Conservation (phyloP, 2,797 vertebrate genomes). For the Propithecus deckenii region DNA sequence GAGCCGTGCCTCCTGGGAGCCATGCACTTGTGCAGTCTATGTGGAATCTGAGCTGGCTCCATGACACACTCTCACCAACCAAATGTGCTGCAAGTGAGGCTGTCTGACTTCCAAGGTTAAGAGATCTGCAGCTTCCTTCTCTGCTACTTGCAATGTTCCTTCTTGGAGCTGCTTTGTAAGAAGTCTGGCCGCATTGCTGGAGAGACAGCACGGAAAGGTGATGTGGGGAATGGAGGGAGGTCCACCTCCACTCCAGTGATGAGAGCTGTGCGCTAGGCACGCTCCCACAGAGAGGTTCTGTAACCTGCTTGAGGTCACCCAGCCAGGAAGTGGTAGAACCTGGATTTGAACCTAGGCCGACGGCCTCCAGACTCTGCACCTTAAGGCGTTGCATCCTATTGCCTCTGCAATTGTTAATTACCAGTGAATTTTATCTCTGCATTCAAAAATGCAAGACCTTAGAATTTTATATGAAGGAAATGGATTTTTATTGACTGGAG, state of each 20-base stretch:
- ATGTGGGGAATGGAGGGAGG: not conserved
- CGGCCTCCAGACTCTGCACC: not conserved
- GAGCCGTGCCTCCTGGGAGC: not conserved
- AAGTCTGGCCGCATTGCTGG: not conserved
- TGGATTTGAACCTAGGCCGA: not conserved
- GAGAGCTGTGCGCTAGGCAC: rapidly evolving
- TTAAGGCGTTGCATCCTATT: rapidly evolving
- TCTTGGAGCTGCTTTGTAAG: not conserved
- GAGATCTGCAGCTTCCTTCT: not conserved
- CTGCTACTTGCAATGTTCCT: not conserved
- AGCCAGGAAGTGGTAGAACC: not conserved
- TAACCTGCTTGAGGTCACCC: not conserved
- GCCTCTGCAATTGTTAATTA: not conserved
- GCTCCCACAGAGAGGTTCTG: not conserved
- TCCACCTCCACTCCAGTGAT: rapidly evolving
- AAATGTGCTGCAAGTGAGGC: not conserved
- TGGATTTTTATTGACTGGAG: not conserved
- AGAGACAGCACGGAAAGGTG: not conserved
- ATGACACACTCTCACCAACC: not conserved
- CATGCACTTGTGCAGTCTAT: not conserved
- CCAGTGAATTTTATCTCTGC: not conserved
- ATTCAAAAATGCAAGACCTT: not conserved
- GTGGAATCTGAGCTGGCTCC: not conserved
- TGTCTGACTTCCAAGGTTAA: not conserved
- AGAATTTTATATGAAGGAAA: not conserved